Base-by-base conservation (phyloP, 2,797 vertebrate genomes). In the Tympanoctomys barrerae region DNA sequence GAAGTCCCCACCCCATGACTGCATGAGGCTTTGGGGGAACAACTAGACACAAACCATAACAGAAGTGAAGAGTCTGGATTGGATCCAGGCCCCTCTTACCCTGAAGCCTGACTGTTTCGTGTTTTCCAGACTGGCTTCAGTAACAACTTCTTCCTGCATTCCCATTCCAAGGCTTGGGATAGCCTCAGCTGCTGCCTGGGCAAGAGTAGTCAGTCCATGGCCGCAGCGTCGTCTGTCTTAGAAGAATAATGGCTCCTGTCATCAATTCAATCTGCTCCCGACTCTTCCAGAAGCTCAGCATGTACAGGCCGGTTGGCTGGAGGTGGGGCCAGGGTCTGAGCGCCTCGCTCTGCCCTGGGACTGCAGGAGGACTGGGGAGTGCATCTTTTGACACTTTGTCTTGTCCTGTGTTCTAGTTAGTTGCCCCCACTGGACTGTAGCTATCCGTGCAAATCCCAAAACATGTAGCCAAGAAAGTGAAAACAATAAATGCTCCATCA, bases 241-340 rank as follows among this genome's bases (percentile, higher is more conserved):
- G 66, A 95, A 96, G 94, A 95, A 89, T 89, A 79, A 94, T 66
- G 77, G 71, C 64, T 91, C 62, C 82, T 93, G 39, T 94, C 81
- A 90, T 1, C 4, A 70, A 83, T 86, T 82, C 85, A 83, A 16
- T 85, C 80, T 93, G 92, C 57, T 96, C 42, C 68, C 87, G 89
- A 42, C 52, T 61, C 70, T 95, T 83, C 77, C 66, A 71, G 79
- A 95, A 90, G 54, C 24, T 78, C 42, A 42, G 57, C 12, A 0
- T 82, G 68, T 81, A 75, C 7, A 31, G 81, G 24, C 13, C 64
- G 73, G 13, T 84, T 90, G 22, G 66, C 70, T 84, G 57, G 79
- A 94, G 71, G 88, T 31, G 54, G 49, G 46, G 22, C 42, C 36
- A 83, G 78, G n/a, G 18, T 71, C 62, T 73, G 46, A 57, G 54